Evolutionary conservation across 2,888 invertebrate genomes (phyloP).

Genomic region (Volucella bombylans): DNA sequence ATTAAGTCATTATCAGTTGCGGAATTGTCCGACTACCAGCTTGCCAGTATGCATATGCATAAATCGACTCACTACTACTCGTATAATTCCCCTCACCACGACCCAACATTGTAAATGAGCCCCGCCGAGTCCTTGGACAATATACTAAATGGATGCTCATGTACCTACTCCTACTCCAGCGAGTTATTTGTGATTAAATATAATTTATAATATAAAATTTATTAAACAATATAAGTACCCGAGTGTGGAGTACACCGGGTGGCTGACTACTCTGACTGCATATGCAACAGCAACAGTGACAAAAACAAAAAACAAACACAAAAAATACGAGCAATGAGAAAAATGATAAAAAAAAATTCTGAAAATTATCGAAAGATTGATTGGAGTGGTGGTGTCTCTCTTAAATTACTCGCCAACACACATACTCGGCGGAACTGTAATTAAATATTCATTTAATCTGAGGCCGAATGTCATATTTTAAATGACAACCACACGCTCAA

Average conservation of each 20-base stretch:
- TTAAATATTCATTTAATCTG: conserved; percentile 62
- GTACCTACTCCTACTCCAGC: conserved; percentile 29
- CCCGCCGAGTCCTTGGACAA: conserved; percentile 36
- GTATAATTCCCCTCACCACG: conserved; percentile 28
- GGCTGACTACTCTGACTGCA: background rate
- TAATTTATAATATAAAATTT: conserved; percentile 68
- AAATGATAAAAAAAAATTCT: conserved; percentile 6
- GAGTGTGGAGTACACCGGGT: no score
- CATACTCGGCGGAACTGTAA: conserved; percentile 22
- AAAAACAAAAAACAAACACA: conserved; percentile 19
- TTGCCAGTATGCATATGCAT: conserved; percentile 57
- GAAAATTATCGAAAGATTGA: conserved; percentile 71
- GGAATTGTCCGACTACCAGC: conserved; percentile 71
- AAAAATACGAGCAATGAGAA: background rate
- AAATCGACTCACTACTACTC: conserved; percentile 40
- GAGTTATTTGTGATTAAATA: conserved; percentile 69
- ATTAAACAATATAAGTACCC: conserved; percentile 45
- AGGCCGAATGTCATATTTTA: conserved; percentile 38
- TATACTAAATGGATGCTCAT: conserved; percentile 62
- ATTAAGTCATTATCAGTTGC: conserved; percentile 74
- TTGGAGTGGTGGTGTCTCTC: conserved; percentile 48
- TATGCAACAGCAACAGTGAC: conserved; percentile 3
- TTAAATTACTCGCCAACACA: conserved; percentile 33
- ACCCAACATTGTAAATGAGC: conserved; percentile 43
- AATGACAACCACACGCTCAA: conserved; percentile 45